phyloP scores from a whole-genome alignment of 2,797 vertebrate species.

The Pangasius djambal region DNA sequence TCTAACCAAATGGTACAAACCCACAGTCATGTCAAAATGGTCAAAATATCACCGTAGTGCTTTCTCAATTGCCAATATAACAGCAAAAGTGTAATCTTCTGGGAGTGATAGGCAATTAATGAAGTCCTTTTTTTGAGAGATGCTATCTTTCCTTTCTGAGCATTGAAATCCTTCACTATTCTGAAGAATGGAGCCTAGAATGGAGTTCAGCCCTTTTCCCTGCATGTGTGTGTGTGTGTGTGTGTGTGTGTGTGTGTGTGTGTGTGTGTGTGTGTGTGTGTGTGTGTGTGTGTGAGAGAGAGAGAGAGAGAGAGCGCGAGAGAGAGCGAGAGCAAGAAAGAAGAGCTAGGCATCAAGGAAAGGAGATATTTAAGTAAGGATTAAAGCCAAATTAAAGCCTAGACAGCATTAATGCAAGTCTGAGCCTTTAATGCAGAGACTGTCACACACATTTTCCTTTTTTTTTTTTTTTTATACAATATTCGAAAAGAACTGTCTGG shows the following conservation, averaged over 20 bases:
- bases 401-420: constrained; percentile 38
- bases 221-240: neutral
- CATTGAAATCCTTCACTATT: constrained; percentile 50
- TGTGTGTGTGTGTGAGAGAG: neutral
- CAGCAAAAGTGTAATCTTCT: constrained; percentile 56
- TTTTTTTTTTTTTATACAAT: neutral
- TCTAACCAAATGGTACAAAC: constrained; percentile 38
- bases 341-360: neutral
- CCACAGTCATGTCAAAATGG: constrained; percentile 14
- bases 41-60: constrained; percentile 54
- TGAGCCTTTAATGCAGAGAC: constrained; percentile 37
- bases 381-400: constrained; percentile 42
- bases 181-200: constrained; percentile 35
- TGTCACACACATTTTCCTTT: neutral
- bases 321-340: neutral
- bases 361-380: constrained; percentile 27
- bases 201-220: constrained; percentile 25
- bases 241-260: constrained; percentile 10
- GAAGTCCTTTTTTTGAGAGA: constrained; percentile 46
- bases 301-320: neutral
- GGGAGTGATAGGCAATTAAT: constrained; percentile 62
- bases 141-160: constrained; percentile 48
- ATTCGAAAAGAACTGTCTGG: neutral
- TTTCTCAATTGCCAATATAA: constrained; percentile 57
- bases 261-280: constrained; percentile 15